Evolutionary conservation across 2,888 invertebrate genomes (phyloP), one percentile per base, ranked within the genome.

Genomic region (Trichogramma evanescens): DNA sequence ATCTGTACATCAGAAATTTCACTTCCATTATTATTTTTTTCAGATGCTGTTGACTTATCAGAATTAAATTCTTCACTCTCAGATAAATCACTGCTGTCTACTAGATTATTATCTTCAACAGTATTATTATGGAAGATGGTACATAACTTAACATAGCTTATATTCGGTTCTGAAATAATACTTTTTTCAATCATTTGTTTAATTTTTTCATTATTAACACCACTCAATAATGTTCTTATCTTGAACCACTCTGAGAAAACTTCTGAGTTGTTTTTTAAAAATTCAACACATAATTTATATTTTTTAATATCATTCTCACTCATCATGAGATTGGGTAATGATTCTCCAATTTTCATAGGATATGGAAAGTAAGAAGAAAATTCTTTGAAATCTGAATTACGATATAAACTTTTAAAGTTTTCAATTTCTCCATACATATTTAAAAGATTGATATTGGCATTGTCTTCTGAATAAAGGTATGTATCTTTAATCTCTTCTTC

Each of bases 401-500:
- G 64, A 63, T 71, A 66, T 1, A 6, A 50, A 39, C 65, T 69
- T 63, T 74, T 73, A 54, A 76, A 75, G 13, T 66, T 61, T 62
- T 75, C 75, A 43, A 74, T 74, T 62, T 68, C 71, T 45, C 56
- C 65, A 50, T 71, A 71, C 69, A 72, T 69, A 6, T 65, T 59
- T n/a, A 74, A 40, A 9, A 74, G 57, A 64, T 73, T 69, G 50
- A 46, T 51, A 38, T 61, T 54, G 39, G 50, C 13, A 52, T 65
- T 65, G 60, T 60, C 49, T 56, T 58, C 64, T 8, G 66, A 69
- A 52, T 68, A 68, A n/a, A 59, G 58, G 50, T 74, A 74, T 5
- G 71, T 74, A 13, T 69, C 67, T 7, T 68, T 61, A n/a, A 73
- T 63, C 59, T 75, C 74, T n/a, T 65, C 58, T 1, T 73, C 74